A percentile compares a stretch with the other conserved stretches of the same genome.
Conservation (phyloP, 2,797 vertebrate species). For the Sebastes wilsoni region DNA sequence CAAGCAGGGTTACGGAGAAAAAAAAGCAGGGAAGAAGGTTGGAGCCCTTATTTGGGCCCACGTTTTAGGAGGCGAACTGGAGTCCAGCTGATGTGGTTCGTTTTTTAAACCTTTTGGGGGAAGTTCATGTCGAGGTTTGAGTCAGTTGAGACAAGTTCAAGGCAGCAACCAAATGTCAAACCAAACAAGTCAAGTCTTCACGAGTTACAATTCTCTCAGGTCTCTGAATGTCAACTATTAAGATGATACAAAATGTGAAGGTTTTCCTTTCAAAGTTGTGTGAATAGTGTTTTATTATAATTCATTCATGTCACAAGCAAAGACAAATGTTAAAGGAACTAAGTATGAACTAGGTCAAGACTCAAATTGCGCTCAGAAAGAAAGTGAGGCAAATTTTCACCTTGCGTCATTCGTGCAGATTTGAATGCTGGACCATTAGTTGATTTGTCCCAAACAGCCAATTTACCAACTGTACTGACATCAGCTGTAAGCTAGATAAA, state of each 20-base stretch:
- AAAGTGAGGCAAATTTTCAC: not conserved
- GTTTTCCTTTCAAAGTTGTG: not conserved
- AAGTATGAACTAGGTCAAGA: not conserved
- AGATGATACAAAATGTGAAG: not conserved
- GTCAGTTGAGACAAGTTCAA: not conserved
- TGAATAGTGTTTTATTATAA: not conserved
- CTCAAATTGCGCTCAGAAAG: not conserved
- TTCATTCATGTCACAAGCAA: not conserved
- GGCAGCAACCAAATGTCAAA: not conserved
- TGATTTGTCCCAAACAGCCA: not conserved
- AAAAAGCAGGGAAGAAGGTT: not conserved
- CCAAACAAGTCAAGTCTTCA: not conserved
- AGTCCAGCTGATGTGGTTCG: constrained; percentile 7
- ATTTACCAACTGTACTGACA: not conserved
- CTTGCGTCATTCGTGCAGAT: not conserved
- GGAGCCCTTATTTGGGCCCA: constrained; percentile 1
- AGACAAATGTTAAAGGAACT: not conserved
- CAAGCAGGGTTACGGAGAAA: not conserved
- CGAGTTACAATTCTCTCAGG: not conserved
- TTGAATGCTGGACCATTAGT: not conserved
- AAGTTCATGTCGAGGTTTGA: not conserved
- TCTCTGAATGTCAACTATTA: not conserved
- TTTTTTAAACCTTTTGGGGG: not conserved
- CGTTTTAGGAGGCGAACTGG: not conserved
- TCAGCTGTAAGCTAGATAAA: not conserved